Conservation (phyloP, 1,140 invertebrate species). For the Liolophura sinensis region DNA sequence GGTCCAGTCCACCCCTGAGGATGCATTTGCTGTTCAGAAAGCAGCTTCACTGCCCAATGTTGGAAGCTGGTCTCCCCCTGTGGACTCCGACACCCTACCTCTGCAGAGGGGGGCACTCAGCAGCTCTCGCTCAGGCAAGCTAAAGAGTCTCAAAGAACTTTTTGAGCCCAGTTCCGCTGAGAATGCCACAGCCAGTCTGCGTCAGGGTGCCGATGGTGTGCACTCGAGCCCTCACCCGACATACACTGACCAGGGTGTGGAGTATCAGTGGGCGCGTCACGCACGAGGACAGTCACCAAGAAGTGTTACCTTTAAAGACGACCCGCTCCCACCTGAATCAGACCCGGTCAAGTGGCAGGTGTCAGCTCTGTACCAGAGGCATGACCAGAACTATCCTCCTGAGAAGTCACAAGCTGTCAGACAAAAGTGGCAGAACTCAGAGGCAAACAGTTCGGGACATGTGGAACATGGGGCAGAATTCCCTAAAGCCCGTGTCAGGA, state of each 20-base stretch:
- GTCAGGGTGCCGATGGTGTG: conserved; percentile 10
- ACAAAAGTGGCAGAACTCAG: too few species aligned
- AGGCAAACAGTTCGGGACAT: too few species aligned
- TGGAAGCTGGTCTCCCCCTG: too few species aligned
- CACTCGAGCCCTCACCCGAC: conserved; percentile 9
- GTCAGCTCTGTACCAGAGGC: not conserved
- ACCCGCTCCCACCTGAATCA: conserved; percentile 10
- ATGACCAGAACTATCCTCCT: too few species aligned
- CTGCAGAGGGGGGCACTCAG: conserved; percentile 37
- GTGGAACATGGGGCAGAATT: too few species aligned
- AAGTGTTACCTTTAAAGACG: too few species aligned
- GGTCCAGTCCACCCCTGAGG: conserved; percentile 35
- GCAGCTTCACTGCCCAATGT: too few species aligned
- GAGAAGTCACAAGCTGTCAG: too few species aligned
- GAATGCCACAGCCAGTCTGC: too few species aligned
- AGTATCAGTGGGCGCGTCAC: conserved; percentile 12
- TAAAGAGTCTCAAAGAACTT: conserved; percentile 42
- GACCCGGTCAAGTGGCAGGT: conserved; percentile 7
- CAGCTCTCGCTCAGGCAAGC: conserved; percentile 39
- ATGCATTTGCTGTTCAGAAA: conserved; percentile 23
- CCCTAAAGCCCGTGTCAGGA: too few species aligned
- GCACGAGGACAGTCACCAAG: conserved; percentile 17
- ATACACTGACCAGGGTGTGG: conserved; percentile 18
- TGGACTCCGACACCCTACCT: not conserved
- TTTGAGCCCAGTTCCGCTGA: conserved; percentile 27